phyloP scores from a whole-genome alignment of 92 coral and sea anemone genomes.

The Micromussa lordhowensis region DNA sequence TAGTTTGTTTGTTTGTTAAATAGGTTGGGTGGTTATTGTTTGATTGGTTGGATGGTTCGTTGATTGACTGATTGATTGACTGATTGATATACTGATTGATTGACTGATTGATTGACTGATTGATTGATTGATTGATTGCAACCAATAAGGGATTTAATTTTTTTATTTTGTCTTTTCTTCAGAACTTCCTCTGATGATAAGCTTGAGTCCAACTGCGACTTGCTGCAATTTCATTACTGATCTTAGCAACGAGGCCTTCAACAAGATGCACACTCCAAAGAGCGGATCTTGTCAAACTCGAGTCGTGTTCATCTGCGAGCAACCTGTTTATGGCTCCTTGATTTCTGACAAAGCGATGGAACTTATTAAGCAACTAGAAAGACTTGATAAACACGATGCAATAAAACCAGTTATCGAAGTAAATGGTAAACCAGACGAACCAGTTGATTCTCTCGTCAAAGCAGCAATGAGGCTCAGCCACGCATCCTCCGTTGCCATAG shows the following conservation, averaged over 20 bases:
- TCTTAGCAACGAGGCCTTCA: constrained; percentile 18
- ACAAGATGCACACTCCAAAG: constrained; percentile 11
- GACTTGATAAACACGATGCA: not conserved
- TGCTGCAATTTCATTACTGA: constrained; percentile 24
- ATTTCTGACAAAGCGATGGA: constrained; percentile 29
- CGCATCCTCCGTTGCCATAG: constrained; percentile 34
- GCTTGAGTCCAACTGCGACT: constrained; percentile 21
- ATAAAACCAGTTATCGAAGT: not conserved
- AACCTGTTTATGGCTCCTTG: constrained; percentile 17
- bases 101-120: not conserved
- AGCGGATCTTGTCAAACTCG: not conserved
- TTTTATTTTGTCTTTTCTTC: not conserved
- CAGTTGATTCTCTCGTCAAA: constrained; percentile 13
- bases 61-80: not conserved
- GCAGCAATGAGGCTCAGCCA: constrained; percentile 35
- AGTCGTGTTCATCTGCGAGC: constrained; percentile 21
- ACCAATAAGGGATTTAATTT: no score
- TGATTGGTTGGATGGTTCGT: not conserved
- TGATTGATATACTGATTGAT: not conserved
- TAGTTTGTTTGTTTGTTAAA: no score
- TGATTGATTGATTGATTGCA: not conserved
- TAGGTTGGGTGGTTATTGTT: no score
- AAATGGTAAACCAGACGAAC: not conserved
- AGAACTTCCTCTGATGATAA: constrained; percentile 28
- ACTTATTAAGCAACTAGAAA: constrained; percentile 3